A percentile compares a stretch with the other conserved stretches of the same genome.
These are phyloP conservation scores for Ctenosaura bakeri DNA, from an alignment of 2,797 vertebrate species.

Conservation along the genomic window DNA sequence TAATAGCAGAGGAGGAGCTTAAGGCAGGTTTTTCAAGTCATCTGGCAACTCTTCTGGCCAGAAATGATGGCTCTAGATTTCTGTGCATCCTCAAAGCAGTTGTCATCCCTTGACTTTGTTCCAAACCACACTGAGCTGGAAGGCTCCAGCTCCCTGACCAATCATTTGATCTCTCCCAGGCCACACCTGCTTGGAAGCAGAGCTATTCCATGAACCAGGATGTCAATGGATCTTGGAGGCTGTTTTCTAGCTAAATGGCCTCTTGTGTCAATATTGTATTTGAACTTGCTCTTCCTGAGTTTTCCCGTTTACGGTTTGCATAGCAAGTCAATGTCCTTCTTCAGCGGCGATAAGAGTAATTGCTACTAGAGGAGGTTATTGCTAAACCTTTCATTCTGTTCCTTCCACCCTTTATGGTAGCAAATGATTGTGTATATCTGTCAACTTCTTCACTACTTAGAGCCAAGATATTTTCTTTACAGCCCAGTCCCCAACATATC, in stretches of 20 bases:
- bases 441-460: not conserved
- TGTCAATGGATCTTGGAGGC: slow-evolving; percentile 70
- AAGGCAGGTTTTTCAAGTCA: not conserved
- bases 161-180: slow-evolving; percentile 35
- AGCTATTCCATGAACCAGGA: slow-evolving; percentile 54
- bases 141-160: not conserved
- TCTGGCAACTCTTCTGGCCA: not conserved
- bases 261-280: slow-evolving; percentile 76
- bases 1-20: not conserved
- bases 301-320: slow-evolving; percentile 68
- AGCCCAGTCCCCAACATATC: not conserved
- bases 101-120: not conserved
- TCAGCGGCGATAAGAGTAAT: slow-evolving; percentile 61
- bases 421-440: not conserved
- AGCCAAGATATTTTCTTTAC: not conserved
- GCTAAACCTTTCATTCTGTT: slow-evolving; percentile 42
- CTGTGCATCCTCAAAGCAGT: not conserved
- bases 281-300: slow-evolving; percentile 65
- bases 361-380: slow-evolving; percentile 59
- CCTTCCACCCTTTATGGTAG: slow-evolving; percentile 11
- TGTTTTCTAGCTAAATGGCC: slow-evolving; percentile 72
- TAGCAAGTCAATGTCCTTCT: slow-evolving; percentile 63
- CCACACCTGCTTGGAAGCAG: slow-evolving; percentile 59
- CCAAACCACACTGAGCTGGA: not conserved
- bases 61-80: not conserved